Percentiles rank a stretch among this genome's conserved stretches.
phyloP scores from a whole-genome alignment of 2,113 vertebrate species.

The Euleptes europaea region DNA sequence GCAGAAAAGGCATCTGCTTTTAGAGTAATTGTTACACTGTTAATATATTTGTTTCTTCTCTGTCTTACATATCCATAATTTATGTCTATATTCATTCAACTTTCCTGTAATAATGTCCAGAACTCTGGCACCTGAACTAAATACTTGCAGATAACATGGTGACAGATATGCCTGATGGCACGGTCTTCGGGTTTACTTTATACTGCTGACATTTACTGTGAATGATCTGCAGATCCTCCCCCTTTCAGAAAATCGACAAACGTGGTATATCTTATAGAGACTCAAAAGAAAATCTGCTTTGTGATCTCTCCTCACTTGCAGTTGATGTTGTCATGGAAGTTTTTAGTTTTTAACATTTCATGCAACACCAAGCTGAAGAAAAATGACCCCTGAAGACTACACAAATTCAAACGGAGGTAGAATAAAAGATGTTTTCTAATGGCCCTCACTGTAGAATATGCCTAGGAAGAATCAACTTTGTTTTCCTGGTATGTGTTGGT shows the following conservation, averaged over 20 bases:
- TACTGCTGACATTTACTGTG: neutral
- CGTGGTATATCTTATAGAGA: neutral
- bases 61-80: neutral
- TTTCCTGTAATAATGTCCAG: conserved; percentile 24
- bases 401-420: conserved; percentile 60
- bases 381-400: conserved; percentile 49
- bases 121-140: neutral
- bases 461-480: conserved; percentile 56
- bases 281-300: conserved; percentile 18
- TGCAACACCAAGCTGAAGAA: conserved; percentile 26
- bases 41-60: neutral
- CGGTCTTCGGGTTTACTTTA: conserved; percentile 40
- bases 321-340: conserved; percentile 33
- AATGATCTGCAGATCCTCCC: conserved; percentile 29
- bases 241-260: neutral
- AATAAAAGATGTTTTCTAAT: conserved; percentile 55
- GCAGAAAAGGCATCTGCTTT: neutral
- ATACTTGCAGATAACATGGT: neutral
- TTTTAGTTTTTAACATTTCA: conserved; percentile 38
- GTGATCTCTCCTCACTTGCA: conserved; percentile 5
- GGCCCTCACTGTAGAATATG: conserved; percentile 46
- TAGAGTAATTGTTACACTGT: neutral
- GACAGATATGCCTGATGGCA: neutral
- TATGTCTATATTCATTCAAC: conserved; percentile 12
- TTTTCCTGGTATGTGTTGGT: conserved; percentile 38